These are phyloP conservation scores for Syncerus caffer DNA, from an alignment of 2,797 vertebrate species.

Conservation along the genomic window DNA sequence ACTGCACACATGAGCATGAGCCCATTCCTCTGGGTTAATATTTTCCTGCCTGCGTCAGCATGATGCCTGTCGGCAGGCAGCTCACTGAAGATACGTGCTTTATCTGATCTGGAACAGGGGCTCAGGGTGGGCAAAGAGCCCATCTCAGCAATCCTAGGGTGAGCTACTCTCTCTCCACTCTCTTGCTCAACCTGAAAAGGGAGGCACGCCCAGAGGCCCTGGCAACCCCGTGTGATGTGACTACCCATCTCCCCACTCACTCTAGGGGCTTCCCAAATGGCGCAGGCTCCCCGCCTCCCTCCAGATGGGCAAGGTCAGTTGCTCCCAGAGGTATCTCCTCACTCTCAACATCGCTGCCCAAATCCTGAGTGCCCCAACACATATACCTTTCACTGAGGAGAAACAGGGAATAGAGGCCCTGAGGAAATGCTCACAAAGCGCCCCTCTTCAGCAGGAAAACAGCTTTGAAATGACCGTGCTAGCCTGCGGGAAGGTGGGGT, in stretches of 20 bases:
- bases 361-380: neutral
- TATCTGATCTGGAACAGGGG: conserved; percentile 71
- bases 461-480: neutral
- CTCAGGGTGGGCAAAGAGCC: conserved; percentile 51
- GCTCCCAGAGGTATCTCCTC: too few species aligned
- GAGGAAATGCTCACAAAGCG: neutral
- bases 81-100: conserved; percentile 64
- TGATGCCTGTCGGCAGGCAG: neutral
- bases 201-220: neutral
- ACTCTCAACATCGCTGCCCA: neutral
- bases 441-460: neutral
- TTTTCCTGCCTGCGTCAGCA: conserved; percentile 74
- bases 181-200: neutral
- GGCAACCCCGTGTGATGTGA: neutral
- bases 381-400: neutral
- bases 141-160: conserved; percentile 13
- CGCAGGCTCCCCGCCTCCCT: neutral
- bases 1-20: neutral
- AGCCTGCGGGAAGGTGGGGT: neutral
- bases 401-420: neutral
- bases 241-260: neutral
- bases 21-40: conserved; percentile 66
- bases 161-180: neutral
- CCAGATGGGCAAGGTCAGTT: neutral
- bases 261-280: neutral